A percentile compares a stretch with the other conserved stretches of the same genome.
phyloP scores from a whole-genome alignment of 2,888 invertebrate genomes.

The Tortrix viridana region DNA sequence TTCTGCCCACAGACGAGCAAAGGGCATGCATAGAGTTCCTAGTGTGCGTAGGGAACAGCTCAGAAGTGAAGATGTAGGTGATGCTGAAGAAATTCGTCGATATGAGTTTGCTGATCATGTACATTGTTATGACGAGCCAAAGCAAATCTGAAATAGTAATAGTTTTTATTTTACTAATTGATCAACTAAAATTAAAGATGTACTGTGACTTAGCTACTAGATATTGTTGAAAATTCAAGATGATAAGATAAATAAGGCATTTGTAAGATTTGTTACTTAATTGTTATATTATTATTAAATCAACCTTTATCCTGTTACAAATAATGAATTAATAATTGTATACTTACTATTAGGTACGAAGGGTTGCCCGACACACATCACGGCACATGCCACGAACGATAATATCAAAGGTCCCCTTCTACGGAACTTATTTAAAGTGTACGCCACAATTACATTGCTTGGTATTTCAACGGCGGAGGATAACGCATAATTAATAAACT shows the following conservation, averaged over 20 bases:
- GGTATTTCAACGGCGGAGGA: conserved; percentile 84
- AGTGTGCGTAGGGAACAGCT: conserved; percentile 87
- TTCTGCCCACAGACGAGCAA: conserved; percentile 86
- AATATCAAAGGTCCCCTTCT: conserved; percentile 82
- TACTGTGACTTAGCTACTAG: no score
- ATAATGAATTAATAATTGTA: conserved; percentile 26
- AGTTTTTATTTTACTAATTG: neutral
- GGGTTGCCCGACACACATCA: conserved; percentile 84
- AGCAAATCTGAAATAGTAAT: conserved; percentile 56
- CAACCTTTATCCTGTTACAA: no score
- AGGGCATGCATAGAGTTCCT: conserved; percentile 86
- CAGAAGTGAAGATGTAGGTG: conserved; percentile 87
- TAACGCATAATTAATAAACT: conserved; percentile 89
- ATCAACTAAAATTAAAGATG: no score
- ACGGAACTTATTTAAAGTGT: conserved; percentile 80
- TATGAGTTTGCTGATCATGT: conserved; percentile 85
- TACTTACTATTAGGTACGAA: conserved; percentile 82
- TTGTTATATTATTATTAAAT: neutral
- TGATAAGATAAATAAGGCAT: no score
- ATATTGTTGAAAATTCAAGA: no score
- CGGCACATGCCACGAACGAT: conserved; percentile 82
- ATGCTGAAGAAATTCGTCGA: conserved; percentile 85
- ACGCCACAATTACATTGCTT: conserved; percentile 80
- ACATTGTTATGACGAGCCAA: conserved; percentile 79
- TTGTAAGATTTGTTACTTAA: no score